phyloP scores from a whole-genome alignment of 2,888 invertebrate genomes.

The Hipparchia sbordonii region DNA sequence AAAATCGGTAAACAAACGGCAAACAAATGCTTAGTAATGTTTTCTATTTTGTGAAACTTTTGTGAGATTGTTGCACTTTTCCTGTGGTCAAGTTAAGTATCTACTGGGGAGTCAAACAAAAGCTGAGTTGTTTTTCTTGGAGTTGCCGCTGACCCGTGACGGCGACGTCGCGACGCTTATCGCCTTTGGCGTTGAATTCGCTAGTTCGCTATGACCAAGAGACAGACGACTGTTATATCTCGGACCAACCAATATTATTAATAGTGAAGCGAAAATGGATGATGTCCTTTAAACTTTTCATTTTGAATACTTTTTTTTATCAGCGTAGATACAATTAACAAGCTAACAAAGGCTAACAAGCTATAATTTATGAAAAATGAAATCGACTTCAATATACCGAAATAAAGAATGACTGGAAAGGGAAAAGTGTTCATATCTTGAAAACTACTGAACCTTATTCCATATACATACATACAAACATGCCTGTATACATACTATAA shows the following conservation, averaged over 20 bases:
- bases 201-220: neutral
- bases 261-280: neutral
- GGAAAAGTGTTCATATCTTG: no score
- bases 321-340: no score
- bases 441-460: no score
- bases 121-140: slow-evolving; percentile 18
- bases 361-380: no score
- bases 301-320: no score
- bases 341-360: no score
- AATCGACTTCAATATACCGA: no score
- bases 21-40: neutral
- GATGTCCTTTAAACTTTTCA: neutral
- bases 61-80: slow-evolving; percentile 3
- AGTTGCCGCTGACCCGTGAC: slow-evolving; percentile 59
- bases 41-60: neutral
- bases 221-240: neutral
- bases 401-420: no score
- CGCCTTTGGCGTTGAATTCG: slow-evolving; percentile 23
- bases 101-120: slow-evolving; percentile 15
- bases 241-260: neutral
- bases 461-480: no score
- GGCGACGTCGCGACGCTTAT: slow-evolving; percentile 61
- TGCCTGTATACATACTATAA: no score
- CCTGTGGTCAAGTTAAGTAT: slow-evolving; percentile 17
- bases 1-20: no score